These are phyloP conservation scores for Beaufortia kweichowensis DNA, from an alignment of 2,113 vertebrate species.

Conservation along the genomic window DNA sequence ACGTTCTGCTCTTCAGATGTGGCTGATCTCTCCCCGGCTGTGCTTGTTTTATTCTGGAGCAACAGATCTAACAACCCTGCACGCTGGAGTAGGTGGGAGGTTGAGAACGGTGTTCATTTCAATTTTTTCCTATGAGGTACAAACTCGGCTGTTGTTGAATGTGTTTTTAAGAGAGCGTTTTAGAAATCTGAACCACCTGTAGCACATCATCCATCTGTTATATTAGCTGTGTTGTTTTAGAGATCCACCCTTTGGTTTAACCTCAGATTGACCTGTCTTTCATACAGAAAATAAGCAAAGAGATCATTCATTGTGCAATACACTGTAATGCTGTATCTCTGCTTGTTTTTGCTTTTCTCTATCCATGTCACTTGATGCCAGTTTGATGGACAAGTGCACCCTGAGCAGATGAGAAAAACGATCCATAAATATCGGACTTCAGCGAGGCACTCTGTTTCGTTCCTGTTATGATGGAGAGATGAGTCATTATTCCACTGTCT, in stretches of 20 bases:
- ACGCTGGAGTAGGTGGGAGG: conserved; percentile 51
- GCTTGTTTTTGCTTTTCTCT: conserved; percentile 6
- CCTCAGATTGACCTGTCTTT: conserved; percentile 1
- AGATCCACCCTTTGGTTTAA: neutral
- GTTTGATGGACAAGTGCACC: conserved; percentile 3
- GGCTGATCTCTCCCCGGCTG: conserved; percentile 54
- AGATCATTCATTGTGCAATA: neutral
- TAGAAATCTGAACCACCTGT: neutral
- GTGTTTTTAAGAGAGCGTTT: neutral
- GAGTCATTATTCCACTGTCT: conserved; percentile 25
- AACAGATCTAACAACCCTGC: conserved; percentile 54
- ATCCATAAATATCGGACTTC: conserved; percentile 34
- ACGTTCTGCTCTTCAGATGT: conserved; percentile 60
- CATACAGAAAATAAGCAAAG: neutral
- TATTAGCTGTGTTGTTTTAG: conserved; percentile 1
- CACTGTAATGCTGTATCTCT: neutral
- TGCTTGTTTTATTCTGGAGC: conserved; percentile 44
- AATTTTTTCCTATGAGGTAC: neutral
- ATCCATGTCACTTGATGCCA: neutral
- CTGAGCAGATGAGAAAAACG: conserved; percentile 7
- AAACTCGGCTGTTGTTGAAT: conserved; percentile 1
- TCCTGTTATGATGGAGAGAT: conserved; percentile 30
- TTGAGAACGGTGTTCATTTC: conserved; percentile 13
- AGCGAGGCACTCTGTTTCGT: conserved; percentile 1
- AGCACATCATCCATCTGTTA: neutral